phyloP scores from a whole-genome alignment of 1,140 invertebrate genomes.

The Euborellia annulipes region DNA sequence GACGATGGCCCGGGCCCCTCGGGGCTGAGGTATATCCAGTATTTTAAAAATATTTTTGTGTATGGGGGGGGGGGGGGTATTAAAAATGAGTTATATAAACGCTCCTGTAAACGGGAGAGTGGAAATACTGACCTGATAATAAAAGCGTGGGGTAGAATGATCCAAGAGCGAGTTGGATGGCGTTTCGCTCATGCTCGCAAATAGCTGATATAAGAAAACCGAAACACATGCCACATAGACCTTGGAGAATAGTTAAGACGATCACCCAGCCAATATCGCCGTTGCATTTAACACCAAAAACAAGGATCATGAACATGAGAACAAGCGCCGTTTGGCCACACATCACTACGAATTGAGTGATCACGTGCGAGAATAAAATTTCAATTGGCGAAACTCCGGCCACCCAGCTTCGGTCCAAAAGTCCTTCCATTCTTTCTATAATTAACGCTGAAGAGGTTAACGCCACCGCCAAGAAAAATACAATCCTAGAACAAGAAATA shows the following conservation, averaged over 20 bases:
- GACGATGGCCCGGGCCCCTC: too few species aligned
- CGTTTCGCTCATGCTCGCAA: slow-evolving; percentile 78
- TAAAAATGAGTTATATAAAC: too few species aligned
- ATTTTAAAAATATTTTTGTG: too few species aligned
- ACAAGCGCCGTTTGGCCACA: slow-evolving; percentile 77
- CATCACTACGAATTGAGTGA: slow-evolving; percentile 88
- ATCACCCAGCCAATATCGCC: slow-evolving; percentile 63
- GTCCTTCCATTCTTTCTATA: slow-evolving; percentile 72
- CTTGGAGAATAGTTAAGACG: slow-evolving; percentile 61
- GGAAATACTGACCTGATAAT: slow-evolving; percentile 67
- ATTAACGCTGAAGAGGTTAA: slow-evolving; percentile 82
- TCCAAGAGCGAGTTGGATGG: slow-evolving; percentile 82
- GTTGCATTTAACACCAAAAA: slow-evolving; percentile 64
- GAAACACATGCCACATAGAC: slow-evolving; percentile 86
- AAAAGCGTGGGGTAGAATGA: slow-evolving; percentile 86
- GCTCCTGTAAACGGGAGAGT: too few species aligned
- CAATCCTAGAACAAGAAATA: slow-evolving; percentile 49
- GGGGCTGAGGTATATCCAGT: too few species aligned
- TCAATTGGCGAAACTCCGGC: slow-evolving; percentile 64
- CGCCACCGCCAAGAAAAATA: slow-evolving; percentile 87
- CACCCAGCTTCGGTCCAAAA: slow-evolving; percentile 79
- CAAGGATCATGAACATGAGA: slow-evolving; percentile 64
- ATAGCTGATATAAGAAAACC: slow-evolving; percentile 75
- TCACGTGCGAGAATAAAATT: slow-evolving; percentile 80
- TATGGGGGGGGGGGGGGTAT: too few species aligned